Percentiles rank a stretch among this genome's conserved stretches.
Evolutionary conservation across 2,797 vertebrate genomes (phyloP).

Genomic region (Botia almorhae): DNA sequence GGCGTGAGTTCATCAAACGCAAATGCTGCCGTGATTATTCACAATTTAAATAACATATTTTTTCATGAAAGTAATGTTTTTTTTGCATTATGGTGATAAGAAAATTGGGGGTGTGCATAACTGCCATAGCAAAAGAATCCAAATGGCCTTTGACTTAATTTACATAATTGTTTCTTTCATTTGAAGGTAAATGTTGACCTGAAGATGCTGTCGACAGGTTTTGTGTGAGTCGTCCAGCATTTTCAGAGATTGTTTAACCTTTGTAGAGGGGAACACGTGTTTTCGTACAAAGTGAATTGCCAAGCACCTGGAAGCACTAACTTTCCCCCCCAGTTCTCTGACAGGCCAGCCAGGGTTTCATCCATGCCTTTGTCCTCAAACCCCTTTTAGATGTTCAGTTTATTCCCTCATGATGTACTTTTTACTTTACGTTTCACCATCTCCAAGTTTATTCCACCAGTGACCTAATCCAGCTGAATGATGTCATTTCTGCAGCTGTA

Average conservation of each 20-base stretch:
- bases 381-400: constrained; percentile 48
- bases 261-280: neutral
- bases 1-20: neutral
- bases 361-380: constrained; percentile 5
- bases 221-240: constrained; percentile 24
- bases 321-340: constrained; percentile 31
- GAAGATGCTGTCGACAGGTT: neutral
- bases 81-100: neutral
- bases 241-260: constrained; percentile 16
- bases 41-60: too few species aligned
- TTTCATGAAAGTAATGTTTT: too few species aligned
- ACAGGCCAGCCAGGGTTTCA: constrained; percentile 41
- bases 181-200: neutral
- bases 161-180: neutral
- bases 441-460: constrained; percentile 63
- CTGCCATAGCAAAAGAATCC: too few species aligned
- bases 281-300: constrained; percentile 44
- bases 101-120: too few species aligned
- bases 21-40: neutral
- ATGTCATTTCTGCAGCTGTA: constrained; percentile 67
- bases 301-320: constrained; percentile 44
- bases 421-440: constrained; percentile 57
- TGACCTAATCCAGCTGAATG: constrained; percentile 68
- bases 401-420: constrained; percentile 60
- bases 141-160: too few species aligned